Conservation (phyloP, 30 jellyfish, hydroid and myxozoan species). For the Pelagia noctiluca region DNA sequence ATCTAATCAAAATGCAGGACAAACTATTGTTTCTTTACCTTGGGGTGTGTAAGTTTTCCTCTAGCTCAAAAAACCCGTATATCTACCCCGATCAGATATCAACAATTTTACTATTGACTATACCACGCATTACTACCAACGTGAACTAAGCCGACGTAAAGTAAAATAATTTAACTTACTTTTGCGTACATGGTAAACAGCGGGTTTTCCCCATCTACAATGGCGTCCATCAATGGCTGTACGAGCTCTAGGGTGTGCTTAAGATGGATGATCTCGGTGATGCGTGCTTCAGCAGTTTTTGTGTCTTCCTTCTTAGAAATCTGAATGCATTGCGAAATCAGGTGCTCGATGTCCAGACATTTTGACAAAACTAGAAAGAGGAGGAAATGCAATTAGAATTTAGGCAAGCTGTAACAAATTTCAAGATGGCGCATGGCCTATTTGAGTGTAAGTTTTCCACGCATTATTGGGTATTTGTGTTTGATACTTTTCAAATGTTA, state of each 20-base stretch:
- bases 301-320: constrained; percentile 86
- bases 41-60: no score
- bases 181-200: constrained; percentile 71
- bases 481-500: no score
- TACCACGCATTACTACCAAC: background rate
- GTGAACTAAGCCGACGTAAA: background rate
- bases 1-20: no score
- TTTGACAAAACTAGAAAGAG: constrained; percentile 67
- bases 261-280: constrained; percentile 73
- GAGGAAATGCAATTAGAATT: background rate
- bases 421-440: no score
- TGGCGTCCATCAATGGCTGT: constrained; percentile 59
- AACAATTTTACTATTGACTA: no score
- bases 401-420: no score
- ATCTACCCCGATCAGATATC: no score
- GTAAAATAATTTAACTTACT: constrained; percentile 52
- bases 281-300: constrained; percentile 74
- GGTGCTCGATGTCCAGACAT: constrained; percentile 89
- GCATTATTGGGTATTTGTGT: no score
- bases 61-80: no score
- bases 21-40: no score
- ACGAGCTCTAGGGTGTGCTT: constrained; percentile 90
- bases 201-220: constrained; percentile 72
- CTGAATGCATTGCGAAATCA: constrained; percentile 83
- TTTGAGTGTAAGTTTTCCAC: no score